Conservation (phyloP, 1,140 invertebrate species). For the Drosophila arawakana region DNA sequence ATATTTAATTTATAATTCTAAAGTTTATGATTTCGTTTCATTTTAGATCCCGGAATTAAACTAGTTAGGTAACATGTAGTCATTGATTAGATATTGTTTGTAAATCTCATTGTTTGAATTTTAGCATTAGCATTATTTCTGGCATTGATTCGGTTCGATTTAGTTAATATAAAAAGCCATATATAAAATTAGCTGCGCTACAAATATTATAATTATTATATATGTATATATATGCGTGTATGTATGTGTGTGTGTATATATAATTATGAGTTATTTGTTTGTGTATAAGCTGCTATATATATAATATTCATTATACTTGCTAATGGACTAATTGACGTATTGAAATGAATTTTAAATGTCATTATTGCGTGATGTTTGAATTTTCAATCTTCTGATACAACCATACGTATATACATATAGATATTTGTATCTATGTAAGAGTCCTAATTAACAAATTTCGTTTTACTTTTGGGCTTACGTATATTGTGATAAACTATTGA, state of each 20-base stretch:
- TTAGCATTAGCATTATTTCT: slow-evolving; percentile 30
- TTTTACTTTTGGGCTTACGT: slow-evolving; percentile 49
- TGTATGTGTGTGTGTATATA: slow-evolving; percentile 35
- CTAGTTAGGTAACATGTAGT: slow-evolving; percentile 77
- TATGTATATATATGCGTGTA: slow-evolving; percentile 33
- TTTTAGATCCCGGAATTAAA: slow-evolving; percentile 50
- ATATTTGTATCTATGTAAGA: slow-evolving; percentile 24
- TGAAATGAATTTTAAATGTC: slow-evolving; percentile 40
- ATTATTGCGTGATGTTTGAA: slow-evolving; percentile 44
- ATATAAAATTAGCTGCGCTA: slow-evolving; percentile 61
- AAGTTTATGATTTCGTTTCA: slow-evolving; percentile 18
- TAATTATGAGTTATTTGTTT: slow-evolving; percentile 24
- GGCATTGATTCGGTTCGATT: slow-evolving; percentile 34
- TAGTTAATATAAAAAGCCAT: slow-evolving; percentile 61
- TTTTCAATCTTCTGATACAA: slow-evolving; percentile 40
- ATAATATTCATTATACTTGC: slow-evolving; percentile 32
- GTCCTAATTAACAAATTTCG: slow-evolving; percentile 43
- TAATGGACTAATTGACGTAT: slow-evolving; percentile 74
- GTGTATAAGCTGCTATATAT: slow-evolving; percentile 41
- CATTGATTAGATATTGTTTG: slow-evolving; percentile 55
- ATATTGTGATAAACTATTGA: slow-evolving; percentile 13
- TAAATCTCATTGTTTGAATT: slow-evolving; percentile 55
- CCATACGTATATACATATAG: slow-evolving; percentile 31
- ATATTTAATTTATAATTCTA: slow-evolving; percentile 9
- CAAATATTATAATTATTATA: slow-evolving; percentile 61